Conservation (phyloP, 2,888 invertebrate genomes). For the Drosophila mettleri region DNA sequence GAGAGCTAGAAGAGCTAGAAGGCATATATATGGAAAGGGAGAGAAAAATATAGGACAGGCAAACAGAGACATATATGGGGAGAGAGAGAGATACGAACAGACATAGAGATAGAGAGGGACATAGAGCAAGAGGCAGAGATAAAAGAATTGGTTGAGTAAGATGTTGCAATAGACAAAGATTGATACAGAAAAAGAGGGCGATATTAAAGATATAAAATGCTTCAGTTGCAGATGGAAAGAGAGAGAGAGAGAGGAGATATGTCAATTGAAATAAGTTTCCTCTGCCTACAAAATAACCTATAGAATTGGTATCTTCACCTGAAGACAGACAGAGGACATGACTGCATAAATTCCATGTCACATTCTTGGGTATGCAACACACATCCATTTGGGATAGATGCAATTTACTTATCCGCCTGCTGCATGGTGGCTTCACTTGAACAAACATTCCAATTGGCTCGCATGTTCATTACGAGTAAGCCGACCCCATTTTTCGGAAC, state of each 20-base stretch:
- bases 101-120: too few species aligned
- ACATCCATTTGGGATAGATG: slow-evolving; percentile 2
- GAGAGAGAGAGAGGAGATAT: not conserved
- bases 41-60: not conserved
- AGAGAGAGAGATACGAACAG: not conserved
- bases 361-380: not conserved
- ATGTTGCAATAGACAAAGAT: too few species aligned
- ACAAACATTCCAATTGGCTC: slow-evolving; percentile 27
- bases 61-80: not conserved
- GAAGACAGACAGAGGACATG: not conserved
- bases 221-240: not conserved
- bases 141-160: too few species aligned
- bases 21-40: not conserved
- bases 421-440: slow-evolving; percentile 6
- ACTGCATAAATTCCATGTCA: not conserved
- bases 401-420: not conserved
- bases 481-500: slow-evolving; percentile 48
- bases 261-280: too few species aligned
- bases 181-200: too few species aligned
- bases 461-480: slow-evolving; percentile 51
- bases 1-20: not conserved
- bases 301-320: not conserved
- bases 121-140: too few species aligned
- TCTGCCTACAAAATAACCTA: not conserved
- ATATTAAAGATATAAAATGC: too few species aligned